phyloP scores from a whole-genome alignment of 1,140 invertebrate genomes.

The Habropoda laboriosa region DNA sequence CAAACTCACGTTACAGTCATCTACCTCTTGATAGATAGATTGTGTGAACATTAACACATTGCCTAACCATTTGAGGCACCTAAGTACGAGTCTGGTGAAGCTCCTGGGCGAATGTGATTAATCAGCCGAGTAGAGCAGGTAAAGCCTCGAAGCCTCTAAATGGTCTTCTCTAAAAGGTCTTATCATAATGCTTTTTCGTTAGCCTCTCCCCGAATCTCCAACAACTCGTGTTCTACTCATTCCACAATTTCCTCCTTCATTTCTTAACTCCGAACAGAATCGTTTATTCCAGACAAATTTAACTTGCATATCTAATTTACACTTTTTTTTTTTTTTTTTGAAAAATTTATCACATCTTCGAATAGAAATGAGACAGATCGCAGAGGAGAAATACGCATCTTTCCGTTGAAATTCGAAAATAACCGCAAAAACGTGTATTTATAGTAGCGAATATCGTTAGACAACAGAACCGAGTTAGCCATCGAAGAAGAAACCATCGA shows the following conservation, averaged over 20 bases:
- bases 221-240: background rate
- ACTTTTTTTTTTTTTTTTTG: too few relatives aligned
- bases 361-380: too few relatives aligned
- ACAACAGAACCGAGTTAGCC: background rate
- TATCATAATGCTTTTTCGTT: background rate
- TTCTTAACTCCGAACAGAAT: background rate
- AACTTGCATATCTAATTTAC: too few relatives aligned
- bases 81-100: background rate
- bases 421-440: background rate
- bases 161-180: too few relatives aligned
- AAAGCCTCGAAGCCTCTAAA: background rate
- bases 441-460: background rate
- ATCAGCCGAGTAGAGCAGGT: background rate
- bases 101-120: background rate
- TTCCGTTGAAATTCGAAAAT: background rate
- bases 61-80: too few relatives aligned
- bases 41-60: background rate
- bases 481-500: constrained; percentile 6
- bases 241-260: background rate
- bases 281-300: too few relatives aligned
- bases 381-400: too few relatives aligned
- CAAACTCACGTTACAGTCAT: background rate
- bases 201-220: background rate
- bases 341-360: too few relatives aligned
- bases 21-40: background rate